Evolutionary conservation across 2,888 invertebrate genomes (phyloP).

Genomic region (Thumatha senex): DNA sequence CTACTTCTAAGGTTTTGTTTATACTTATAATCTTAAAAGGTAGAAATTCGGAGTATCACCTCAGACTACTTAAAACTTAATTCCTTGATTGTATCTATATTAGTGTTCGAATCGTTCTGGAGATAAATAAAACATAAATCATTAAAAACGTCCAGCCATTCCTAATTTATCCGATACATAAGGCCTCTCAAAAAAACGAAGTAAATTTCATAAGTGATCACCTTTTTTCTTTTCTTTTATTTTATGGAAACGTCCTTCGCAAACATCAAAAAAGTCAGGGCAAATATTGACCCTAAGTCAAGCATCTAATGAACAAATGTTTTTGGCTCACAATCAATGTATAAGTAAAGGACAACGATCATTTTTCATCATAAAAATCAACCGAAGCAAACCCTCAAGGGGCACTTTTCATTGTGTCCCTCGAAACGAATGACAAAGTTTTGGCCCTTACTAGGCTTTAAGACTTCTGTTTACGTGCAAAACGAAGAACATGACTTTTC

Average conservation of each 20-base stretch:
- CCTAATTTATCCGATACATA: neutral
- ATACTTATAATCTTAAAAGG: no score
- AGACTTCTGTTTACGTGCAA: slow-evolving; percentile 30
- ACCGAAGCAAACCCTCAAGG: slow-evolving; percentile 42
- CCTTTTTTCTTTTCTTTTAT: slow-evolving; percentile 23
- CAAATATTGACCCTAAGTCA: slow-evolving; percentile 34
- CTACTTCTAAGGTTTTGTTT: no score
- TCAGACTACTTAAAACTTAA: no score
- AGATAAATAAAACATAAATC: no score
- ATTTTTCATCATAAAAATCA: slow-evolving; percentile 73
- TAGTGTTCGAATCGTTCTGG: no score
- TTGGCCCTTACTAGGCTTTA: slow-evolving; percentile 60
- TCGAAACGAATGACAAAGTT: slow-evolving; percentile 62
- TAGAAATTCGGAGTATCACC: no score
- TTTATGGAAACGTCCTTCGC: slow-evolving; percentile 25
- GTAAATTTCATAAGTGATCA: slow-evolving; percentile 34
- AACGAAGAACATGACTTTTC: slow-evolving; percentile 36
- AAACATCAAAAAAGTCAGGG: slow-evolving; percentile 28
- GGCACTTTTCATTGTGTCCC: slow-evolving; percentile 56
- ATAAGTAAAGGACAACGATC: slow-evolving; percentile 44
- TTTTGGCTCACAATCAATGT: slow-evolving; percentile 59
- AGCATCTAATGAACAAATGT: slow-evolving; percentile 65
- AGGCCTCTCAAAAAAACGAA: slow-evolving; percentile 14
- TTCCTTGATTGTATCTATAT: no score
- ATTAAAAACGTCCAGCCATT: no score